Conservation (phyloP, 2,888 invertebrate species). For the Lobophora halterata region DNA sequence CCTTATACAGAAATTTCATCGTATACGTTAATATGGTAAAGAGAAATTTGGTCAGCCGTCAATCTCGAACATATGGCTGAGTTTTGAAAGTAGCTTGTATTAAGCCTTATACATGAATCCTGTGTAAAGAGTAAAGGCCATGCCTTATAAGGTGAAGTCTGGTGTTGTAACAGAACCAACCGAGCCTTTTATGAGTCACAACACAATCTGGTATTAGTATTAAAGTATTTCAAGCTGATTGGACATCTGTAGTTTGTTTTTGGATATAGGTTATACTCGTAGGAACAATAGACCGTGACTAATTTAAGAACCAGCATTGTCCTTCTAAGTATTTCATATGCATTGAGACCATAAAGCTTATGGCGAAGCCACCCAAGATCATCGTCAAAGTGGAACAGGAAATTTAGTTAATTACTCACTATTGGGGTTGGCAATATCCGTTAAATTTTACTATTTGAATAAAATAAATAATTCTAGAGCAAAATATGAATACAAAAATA, state of each 20-base stretch:
- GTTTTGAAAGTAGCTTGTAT: constrained; percentile 73
- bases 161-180: constrained; percentile 62
- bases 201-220: constrained; percentile 68
- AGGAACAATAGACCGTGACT: constrained; percentile 31
- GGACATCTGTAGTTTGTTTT: constrained; percentile 64
- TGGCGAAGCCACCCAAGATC: no score
- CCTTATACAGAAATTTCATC: constrained; percentile 15
- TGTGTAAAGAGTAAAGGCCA: constrained; percentile 63
- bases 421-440: no score
- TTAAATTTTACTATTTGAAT: no score
- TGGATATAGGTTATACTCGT: constrained; percentile 35
- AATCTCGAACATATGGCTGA: constrained; percentile 73
- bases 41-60: constrained; percentile 70
- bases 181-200: constrained; percentile 68
- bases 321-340: constrained; percentile 1
- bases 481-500: no score
- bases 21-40: constrained; percentile 29
- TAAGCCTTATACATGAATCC: constrained; percentile 73
- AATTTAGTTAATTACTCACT: no score
- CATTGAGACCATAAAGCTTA: no score
- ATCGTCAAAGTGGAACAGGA: no score
- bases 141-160: constrained; percentile 67
- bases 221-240: constrained; percentile 62
- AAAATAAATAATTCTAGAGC: no score
- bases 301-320: constrained; percentile 17